Evolutionary conservation across 2,797 vertebrate genomes (phyloP).

Genomic region (Glossophaga mutica): DNA sequence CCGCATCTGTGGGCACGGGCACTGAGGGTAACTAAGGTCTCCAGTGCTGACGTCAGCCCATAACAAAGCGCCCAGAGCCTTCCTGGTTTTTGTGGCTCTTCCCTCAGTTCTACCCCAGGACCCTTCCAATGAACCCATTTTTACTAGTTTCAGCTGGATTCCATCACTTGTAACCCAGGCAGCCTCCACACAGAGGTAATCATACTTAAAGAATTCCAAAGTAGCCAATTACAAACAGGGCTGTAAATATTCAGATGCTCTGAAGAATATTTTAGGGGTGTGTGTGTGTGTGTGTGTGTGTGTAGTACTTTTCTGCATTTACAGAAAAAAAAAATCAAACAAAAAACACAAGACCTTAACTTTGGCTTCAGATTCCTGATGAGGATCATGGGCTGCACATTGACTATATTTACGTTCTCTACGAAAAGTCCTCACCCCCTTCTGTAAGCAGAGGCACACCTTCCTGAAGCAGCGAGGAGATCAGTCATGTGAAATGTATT

Average conservation of each 20-base stretch:
- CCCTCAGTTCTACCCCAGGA: not conserved
- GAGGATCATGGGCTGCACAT: not conserved
- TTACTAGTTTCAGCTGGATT: not conserved
- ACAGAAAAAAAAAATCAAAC: not conserved
- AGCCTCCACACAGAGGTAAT: not conserved
- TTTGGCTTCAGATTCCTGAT: not conserved
- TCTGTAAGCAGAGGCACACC: not conserved
- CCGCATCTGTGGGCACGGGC: not conserved
- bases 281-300: not conserved
- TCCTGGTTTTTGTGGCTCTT: not conserved
- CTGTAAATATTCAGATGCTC: not conserved
- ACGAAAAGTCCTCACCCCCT: not conserved
- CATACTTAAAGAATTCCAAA: not conserved
- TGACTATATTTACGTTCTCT: not conserved
- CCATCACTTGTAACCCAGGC: not conserved
- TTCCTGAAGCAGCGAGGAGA: constrained; percentile 8
- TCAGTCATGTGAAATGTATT: not conserved
- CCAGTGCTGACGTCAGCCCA: not conserved
- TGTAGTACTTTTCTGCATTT: not conserved
- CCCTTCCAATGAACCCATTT: not conserved
- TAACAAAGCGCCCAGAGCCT: not conserved
- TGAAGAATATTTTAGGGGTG: not conserved
- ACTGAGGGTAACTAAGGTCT: not conserved
- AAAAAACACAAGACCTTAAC: not conserved
- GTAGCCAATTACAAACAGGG: not conserved